Evolutionary conservation across 1,140 invertebrate genomes (phyloP).

Genomic region (Cepaea nemoralis): DNA sequence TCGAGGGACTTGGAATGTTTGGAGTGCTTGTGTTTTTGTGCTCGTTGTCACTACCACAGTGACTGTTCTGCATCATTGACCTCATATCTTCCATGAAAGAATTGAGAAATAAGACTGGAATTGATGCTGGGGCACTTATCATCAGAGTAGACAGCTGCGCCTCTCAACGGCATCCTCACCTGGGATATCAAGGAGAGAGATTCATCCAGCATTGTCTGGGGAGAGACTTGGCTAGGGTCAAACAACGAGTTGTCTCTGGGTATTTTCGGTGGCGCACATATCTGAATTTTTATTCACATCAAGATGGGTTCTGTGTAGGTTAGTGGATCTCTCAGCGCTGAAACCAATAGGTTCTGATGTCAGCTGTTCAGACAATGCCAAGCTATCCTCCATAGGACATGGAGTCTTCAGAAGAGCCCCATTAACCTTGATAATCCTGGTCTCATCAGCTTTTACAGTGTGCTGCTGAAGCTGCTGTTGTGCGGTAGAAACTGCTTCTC

Average conservation of each 20-base stretch:
- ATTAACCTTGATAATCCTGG: conserved; percentile 4
- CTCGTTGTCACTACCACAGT: neutral
- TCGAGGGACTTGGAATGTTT: conserved; percentile 49
- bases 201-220: conserved; percentile 47
- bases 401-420: neutral
- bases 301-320: neutral
- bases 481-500: neutral
- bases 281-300: neutral
- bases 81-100: conserved; percentile 57
- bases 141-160: neutral
- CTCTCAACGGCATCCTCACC: conserved; percentile 2
- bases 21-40: conserved; percentile 29
- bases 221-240: conserved; percentile 25
- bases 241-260: neutral
- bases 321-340: neutral
- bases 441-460: neutral
- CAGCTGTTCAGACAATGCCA: no score
- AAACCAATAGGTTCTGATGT: neutral
- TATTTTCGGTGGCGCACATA: neutral
- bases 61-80: conserved; percentile 28
- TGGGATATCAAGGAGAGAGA: conserved; percentile 38
- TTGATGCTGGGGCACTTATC: conserved; percentile 4
- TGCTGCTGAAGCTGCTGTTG: neutral
- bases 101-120: conserved; percentile 37
- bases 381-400: no score